Base-by-base conservation (phyloP, 2,113 vertebrate genomes). In the Datnioides undecimradiatus region DNA sequence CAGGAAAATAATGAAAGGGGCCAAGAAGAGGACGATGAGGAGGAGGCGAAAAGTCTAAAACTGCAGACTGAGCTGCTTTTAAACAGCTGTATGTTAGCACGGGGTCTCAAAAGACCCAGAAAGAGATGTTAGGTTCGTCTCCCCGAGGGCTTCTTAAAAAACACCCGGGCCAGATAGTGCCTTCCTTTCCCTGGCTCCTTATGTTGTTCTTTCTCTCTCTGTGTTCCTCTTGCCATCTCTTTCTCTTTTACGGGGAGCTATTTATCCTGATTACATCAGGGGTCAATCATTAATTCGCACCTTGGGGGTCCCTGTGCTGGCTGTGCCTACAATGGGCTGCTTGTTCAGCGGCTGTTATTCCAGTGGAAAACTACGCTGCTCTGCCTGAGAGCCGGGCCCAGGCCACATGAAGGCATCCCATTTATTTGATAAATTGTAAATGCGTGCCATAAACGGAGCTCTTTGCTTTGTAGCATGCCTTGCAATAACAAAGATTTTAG, bases 211-310 rank as follows among this genome's bases (percentile, higher is more conserved):
- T 92, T 92, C 90, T 90, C 82, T 78, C 74, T 85, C 80, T 83
- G 81, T 83, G 81, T 80, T 90, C 86, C 87, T 90, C 86, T 85
- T 59, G 62, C 92, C 91, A 89, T 90, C 87, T 81, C 90, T 88
- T 90, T 93, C 93, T 90, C 79, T 92, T 90, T 95, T 89, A 93
- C 87, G 86, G 91, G 94, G 92, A 92, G 92, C 93, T 95, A 94
- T 95, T 95, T 94, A 95, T 95, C 92, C 94, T 94, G 94, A 95
- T 94, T 95, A 94, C 94, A 94, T 95, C 94, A 93, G 94, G 91
- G 93, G 93, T 93, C 93, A 94, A 95, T 95, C 94, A 94, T 95
- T 95, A 95, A 95, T 95, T 95, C 94, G 82, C 94, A 95, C 95
- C 94, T 95, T 92, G 93, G 94, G 94, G 95, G 94, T 95, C 94